These are phyloP conservation scores for Jacana jacana DNA, from an alignment of 2,113 vertebrate genomes.

Conservation along the genomic window DNA sequence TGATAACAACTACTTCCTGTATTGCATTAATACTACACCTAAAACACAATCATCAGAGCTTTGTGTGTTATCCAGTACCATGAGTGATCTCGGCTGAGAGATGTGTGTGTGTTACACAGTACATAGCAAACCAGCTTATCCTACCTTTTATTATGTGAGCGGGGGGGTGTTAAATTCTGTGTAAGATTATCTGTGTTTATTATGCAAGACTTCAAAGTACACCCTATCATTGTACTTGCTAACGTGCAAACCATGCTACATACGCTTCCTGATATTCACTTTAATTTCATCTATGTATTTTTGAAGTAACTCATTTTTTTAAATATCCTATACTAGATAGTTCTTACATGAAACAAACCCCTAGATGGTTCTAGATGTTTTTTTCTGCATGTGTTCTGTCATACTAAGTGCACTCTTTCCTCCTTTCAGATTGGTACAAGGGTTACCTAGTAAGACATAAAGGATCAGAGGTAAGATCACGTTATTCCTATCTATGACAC, in stretches of 20 bases:
- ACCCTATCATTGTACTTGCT: neutral
- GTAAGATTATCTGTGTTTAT: neutral
- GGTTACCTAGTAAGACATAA: conserved; percentile 87
- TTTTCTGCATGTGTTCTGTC: neutral
- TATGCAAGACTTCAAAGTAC: neutral
- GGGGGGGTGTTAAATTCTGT: neutral
- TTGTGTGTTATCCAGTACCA: neutral
- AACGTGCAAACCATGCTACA: neutral
- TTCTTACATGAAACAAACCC: neutral
- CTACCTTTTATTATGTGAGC: neutral
- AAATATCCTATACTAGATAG: neutral
- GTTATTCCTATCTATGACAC: neutral
- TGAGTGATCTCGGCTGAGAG: neutral
- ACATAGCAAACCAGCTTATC: neutral
- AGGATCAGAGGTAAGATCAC: conserved; percentile 80
- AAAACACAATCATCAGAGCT: neutral
- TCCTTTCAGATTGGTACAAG: conserved; percentile 87
- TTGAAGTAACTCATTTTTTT: neutral
- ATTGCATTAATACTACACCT: neutral
- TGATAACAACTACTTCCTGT: neutral
- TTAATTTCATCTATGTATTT: neutral
- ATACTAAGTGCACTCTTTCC: conserved; percentile 10
- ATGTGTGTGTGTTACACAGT: neutral
- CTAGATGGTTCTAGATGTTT: neutral
- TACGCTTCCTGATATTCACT: neutral